A percentile compares a stretch with the other conserved stretches of the same genome.
phyloP scores from a whole-genome alignment of 2,888 invertebrate species.

The Chrysomela aeneicollis region DNA sequence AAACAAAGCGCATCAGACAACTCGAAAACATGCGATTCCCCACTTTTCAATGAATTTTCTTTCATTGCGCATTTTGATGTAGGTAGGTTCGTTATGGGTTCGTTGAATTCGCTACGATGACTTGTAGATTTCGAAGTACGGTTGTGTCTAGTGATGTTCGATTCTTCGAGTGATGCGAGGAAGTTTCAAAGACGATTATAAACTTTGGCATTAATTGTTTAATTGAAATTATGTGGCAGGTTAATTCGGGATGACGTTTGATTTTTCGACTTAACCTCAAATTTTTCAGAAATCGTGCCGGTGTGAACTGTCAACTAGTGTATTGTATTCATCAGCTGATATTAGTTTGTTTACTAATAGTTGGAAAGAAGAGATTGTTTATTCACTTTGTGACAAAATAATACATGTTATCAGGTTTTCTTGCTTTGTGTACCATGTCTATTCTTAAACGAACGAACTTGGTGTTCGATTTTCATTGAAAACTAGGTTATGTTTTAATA shows the following conservation, averaged over 20 bases:
- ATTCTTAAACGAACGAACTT: slow-evolving; percentile 22
- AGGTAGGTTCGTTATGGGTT: slow-evolving; percentile 21
- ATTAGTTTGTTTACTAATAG: slow-evolving; percentile 44
- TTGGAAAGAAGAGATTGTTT: slow-evolving; percentile 6
- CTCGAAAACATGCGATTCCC: slow-evolving; percentile 36
- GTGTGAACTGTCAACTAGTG: slow-evolving; percentile 48
- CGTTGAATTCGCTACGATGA: slow-evolving; percentile 34
- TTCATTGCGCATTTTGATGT: slow-evolving; percentile 35
- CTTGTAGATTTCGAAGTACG: slow-evolving; percentile 25
- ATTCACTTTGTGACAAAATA: slow-evolving; percentile 13
- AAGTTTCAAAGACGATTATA: not conserved
- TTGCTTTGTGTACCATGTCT: slow-evolving; percentile 28
- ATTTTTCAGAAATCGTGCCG: slow-evolving; percentile 36
- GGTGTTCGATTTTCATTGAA: slow-evolving; percentile 26
- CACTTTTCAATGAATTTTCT: slow-evolving; percentile 34
- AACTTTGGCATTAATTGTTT: not conserved
- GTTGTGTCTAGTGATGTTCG: slow-evolving; percentile 17
- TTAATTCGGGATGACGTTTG: slow-evolving; percentile 9
- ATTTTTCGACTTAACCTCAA: slow-evolving; percentile 27
- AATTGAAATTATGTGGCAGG: slow-evolving; percentile 16
- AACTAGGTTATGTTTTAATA: slow-evolving; percentile 41
- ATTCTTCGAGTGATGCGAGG: not conserved
- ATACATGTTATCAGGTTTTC: slow-evolving; percentile 15
- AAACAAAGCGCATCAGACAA: slow-evolving; percentile 31
- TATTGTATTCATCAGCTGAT: slow-evolving; percentile 49